Evolutionary conservation across 1,140 invertebrate species (phyloP), one percentile per base, ranked within the genome.

Genomic region (Papilio aristodemus): DNA sequence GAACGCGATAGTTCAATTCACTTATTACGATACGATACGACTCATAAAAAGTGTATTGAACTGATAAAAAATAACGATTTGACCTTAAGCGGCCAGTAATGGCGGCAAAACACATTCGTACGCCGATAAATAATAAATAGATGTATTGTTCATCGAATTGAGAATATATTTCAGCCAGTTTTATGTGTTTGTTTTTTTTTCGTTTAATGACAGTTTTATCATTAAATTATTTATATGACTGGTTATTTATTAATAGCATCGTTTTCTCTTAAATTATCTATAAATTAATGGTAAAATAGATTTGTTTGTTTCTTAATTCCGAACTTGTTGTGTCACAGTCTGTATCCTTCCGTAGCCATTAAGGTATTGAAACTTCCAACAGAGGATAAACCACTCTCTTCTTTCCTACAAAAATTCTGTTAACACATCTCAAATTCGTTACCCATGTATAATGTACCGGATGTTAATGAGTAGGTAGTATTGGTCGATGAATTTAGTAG

Each of bases 21-120:
- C 41, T 66, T 70, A 68, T 68, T 70, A 69, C 63, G 68, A 78
- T 70, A 64, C 62, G 38, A 27, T 37, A 22, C 72, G 69, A 69
- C 67, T 74, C 73, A 77, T 77, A 75, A 80, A 78, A 76, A 77
- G 77, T 75, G 19, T 76, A 77, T 73, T 77, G 79, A 75, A 74
- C 75, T 74, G 77, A 81, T 81, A 81, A 74, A n/a, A 70, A 64
- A 41, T 66, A 46, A 46, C 63, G 63, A 66, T 50, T n/a, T 69
- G 75, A 75, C 76, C 71, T 76, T 73, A 74, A 67, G 67, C 36
- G 70, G 17, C 39, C 67, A 64, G 37, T 67, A 39, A 37, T 67
- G 62, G 50, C 66, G 67, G 68, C 37, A 69, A 72, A 72, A 69
- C 62, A 64, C 68, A 68, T 71, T 67, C 63, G 70, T 67, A 67